These are phyloP conservation scores for Sebastes steindachneri DNA, from an alignment of 2,797 vertebrate genomes.

Conservation along the genomic window DNA sequence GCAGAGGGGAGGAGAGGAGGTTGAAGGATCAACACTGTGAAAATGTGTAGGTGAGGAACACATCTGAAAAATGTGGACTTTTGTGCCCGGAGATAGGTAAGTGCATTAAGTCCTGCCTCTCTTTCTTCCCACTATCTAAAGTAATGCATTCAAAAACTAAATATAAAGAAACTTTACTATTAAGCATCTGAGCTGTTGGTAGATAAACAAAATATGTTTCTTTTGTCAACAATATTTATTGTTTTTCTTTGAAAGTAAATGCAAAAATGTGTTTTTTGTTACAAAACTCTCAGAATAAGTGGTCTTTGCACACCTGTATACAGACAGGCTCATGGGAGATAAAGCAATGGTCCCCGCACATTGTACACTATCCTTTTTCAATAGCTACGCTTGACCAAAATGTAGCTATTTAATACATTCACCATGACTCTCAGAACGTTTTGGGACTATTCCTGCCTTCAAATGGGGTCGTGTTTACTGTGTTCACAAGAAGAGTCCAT, in stretches of 20 bases:
- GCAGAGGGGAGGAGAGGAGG: constrained; percentile 19
- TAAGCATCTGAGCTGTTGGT: background rate
- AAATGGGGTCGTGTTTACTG: too few relatives aligned
- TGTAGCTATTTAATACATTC: too few relatives aligned
- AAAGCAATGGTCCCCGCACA: background rate
- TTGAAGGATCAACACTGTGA: constrained; percentile 17
- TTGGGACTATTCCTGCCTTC: background rate
- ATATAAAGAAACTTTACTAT: background rate
- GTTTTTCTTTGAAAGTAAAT: background rate
- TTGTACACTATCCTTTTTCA: background rate
- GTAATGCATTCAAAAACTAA: background rate
- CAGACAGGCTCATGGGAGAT: background rate
- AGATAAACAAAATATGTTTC: background rate
- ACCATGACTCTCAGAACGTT: background rate
- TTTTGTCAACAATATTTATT: background rate
- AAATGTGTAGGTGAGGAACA: constrained; percentile 28
- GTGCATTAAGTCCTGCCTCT: background rate
- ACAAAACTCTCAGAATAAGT: background rate
- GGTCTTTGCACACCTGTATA: background rate
- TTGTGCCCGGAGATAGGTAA: background rate
- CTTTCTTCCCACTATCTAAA: background rate
- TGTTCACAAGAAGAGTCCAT: too few relatives aligned
- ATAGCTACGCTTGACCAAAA: background rate
- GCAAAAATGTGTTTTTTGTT: background rate
- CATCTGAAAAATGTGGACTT: background rate